phyloP scores from a whole-genome alignment of 2,797 vertebrate species.

The Eospalax fontanierii region DNA sequence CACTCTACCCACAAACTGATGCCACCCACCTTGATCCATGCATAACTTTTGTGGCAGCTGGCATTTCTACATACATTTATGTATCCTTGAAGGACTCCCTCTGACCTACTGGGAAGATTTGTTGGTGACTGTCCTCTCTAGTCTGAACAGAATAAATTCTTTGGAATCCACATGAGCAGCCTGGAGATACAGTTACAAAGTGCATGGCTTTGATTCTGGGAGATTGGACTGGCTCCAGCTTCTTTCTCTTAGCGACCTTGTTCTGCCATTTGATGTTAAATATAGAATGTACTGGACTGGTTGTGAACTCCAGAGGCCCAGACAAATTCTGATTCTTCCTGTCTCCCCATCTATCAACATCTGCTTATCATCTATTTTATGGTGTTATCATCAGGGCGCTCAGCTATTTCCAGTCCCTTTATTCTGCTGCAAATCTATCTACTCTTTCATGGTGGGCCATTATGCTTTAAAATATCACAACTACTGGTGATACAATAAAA shows the following conservation, averaged over 20 bases:
- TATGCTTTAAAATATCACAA: background rate
- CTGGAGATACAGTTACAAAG: conserved; percentile 20
- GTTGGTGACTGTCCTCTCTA: background rate
- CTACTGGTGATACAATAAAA: background rate
- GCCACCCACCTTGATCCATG: background rate
- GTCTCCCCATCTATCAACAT: conserved; percentile 42
- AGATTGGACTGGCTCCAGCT: conserved; percentile 28
- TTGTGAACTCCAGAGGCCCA: conserved; percentile 50
- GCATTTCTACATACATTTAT: rapidly evolving
- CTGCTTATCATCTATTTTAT: conserved; percentile 44
- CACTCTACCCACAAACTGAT: background rate
- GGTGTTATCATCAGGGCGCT: background rate
- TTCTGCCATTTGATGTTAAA: conserved; percentile 66
- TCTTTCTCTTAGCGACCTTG: conserved; percentile 54
- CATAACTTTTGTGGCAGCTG: background rate
- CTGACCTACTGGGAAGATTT: background rate
- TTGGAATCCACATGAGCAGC: background rate
- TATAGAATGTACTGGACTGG: conserved; percentile 50
- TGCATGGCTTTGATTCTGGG: background rate
- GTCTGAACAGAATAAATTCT: background rate
- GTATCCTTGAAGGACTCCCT: conserved; percentile 1
- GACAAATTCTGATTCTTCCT: conserved; percentile 37
- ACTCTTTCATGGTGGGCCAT: background rate
- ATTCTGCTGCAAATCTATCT: background rate
- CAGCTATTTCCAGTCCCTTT: background rate